Evolutionary conservation across 2,113 vertebrate species (phyloP).

Genomic region (Talpa occidentalis): DNA sequence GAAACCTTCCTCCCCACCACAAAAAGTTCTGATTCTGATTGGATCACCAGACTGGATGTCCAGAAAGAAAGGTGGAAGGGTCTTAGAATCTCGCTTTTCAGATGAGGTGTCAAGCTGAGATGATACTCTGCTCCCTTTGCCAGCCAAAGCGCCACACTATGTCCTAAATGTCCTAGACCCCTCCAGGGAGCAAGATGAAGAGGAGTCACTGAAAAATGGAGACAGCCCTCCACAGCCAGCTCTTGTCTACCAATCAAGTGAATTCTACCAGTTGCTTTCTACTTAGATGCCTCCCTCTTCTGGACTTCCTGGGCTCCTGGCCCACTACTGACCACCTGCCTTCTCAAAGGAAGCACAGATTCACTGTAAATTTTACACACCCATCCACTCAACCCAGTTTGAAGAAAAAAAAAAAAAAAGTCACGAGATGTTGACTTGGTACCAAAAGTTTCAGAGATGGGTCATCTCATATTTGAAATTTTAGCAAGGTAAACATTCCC

Average conservation of each 20-base stretch:
- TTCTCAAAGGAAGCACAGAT: neutral
- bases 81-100: slow-evolving; percentile 23
- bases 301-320: neutral
- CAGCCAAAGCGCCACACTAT: neutral
- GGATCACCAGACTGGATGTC: neutral
- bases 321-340: neutral
- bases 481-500: neutral
- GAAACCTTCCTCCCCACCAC: neutral
- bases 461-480: slow-evolving; percentile 7
- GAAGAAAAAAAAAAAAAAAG: neutral
- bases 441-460: neutral
- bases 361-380: neutral
- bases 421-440: slow-evolving; percentile 27
- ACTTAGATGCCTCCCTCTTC: neutral
- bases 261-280: slow-evolving; percentile 23
- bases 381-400: neutral
- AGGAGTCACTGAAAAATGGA: neutral
- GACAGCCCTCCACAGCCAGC: neutral
- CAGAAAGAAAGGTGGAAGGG: neutral
- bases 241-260: neutral
- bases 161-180: slow-evolving; percentile 14
- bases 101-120: neutral
- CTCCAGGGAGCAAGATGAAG: neutral
- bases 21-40: slow-evolving; percentile 10
- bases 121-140: neutral